Percentiles rank a stretch among this genome's conserved stretches.
Evolutionary conservation across 2,888 invertebrate genomes (phyloP).

Genomic region (Eretmocerus hayati): DNA sequence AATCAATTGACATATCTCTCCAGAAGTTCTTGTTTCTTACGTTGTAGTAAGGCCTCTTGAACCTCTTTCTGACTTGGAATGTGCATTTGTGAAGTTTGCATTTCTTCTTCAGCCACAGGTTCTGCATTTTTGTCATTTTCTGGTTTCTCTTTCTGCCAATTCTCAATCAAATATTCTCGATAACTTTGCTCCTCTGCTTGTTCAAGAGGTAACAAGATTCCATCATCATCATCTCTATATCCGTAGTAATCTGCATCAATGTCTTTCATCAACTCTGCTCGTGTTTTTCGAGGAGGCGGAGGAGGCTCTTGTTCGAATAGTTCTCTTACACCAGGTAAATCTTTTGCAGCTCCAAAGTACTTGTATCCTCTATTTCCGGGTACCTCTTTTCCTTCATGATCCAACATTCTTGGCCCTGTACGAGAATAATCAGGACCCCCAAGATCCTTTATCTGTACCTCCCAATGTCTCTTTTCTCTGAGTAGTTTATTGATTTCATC

Average conservation of each 20-base stretch:
- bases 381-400: constrained; percentile 91
- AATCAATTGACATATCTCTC: constrained; percentile 58
- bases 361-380: constrained; percentile 98
- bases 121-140: constrained; percentile 50
- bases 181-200: constrained; percentile 67
- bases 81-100: constrained; percentile 70
- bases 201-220: constrained; percentile 84
- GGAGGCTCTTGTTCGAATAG: constrained; percentile 95
- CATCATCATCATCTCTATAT: constrained; percentile 97
- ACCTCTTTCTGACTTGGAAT: constrained; percentile 93
- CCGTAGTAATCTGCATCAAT: constrained; percentile 99
- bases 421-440: constrained; percentile 92
- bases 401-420: constrained; percentile 87
- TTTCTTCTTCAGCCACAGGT: constrained; percentile 45
- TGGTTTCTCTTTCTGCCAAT: constrained; percentile 63
- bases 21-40: constrained; percentile 87
- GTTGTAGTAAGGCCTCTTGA: constrained; percentile 80
- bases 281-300: constrained; percentile 80
- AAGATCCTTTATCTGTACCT: constrained; percentile 87
- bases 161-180: constrained; percentile 56
- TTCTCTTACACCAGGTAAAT: constrained; percentile 94
- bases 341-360: constrained; percentile 97
- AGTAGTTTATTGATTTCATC: constrained; percentile 98
- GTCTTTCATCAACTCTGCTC: constrained; percentile 95
- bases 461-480: constrained; percentile 96